Conservation (phyloP, 2,113 vertebrate species). For the Emydura subglobosa region DNA sequence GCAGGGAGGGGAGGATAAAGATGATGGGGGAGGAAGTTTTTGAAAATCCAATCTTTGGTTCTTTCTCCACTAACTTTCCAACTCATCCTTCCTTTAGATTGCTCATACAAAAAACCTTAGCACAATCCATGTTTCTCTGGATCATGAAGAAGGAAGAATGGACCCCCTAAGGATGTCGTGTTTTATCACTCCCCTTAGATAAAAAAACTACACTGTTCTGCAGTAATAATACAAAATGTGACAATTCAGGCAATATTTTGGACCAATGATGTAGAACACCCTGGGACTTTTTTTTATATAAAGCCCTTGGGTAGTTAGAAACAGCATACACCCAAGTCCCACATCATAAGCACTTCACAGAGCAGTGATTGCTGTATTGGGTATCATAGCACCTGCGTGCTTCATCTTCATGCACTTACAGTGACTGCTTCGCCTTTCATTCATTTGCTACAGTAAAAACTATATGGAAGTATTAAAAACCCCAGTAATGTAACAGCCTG, state of each 20-base stretch:
- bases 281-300: accelerated
- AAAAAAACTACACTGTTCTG: neutral
- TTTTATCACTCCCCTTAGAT: neutral
- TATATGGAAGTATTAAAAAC: neutral
- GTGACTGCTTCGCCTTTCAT: neutral
- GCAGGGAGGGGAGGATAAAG: neutral
- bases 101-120: neutral
- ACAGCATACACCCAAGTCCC: neutral
- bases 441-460: too few relatives aligned
- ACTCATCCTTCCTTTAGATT: neutral
- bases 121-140: neutral
- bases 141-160: neutral
- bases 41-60: constrained; percentile 22
- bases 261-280: neutral
- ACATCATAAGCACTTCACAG: neutral
- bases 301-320: neutral
- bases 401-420: neutral
- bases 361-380: neutral
- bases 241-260: accelerated
- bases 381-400: neutral
- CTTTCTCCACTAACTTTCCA: constrained; percentile 29
- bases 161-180: neutral
- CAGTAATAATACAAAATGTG: accelerated
- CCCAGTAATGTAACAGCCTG: neutral
- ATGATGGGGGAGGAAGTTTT: neutral